phyloP scores from a whole-genome alignment of 2,888 invertebrate genomes.

The Drosophila dives region DNA sequence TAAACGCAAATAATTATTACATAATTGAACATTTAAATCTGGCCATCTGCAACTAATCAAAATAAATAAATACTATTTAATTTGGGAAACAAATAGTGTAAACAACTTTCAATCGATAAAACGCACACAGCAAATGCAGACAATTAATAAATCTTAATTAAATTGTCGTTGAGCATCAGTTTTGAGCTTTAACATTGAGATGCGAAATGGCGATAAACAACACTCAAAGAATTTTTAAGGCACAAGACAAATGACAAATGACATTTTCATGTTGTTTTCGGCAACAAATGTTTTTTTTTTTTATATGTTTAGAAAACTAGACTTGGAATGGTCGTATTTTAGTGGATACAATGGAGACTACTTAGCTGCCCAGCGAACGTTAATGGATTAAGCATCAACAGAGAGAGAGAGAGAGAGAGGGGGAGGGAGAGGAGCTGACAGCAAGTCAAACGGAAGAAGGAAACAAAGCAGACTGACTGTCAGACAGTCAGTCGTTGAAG shows the following conservation, averaged over 20 bases:
- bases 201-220: slow-evolving; percentile 25
- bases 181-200: slow-evolving; percentile 19
- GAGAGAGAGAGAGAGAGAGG: background rate
- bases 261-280: slow-evolving; percentile 44
- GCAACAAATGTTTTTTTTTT: slow-evolving; percentile 29
- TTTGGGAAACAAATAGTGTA: background rate
- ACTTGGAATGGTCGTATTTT: slow-evolving; percentile 51
- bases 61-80: background rate
- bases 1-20: background rate
- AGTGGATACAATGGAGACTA: slow-evolving; percentile 55
- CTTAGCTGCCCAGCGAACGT: slow-evolving; percentile 57
- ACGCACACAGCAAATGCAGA: background rate
- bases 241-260: slow-evolving; percentile 53
- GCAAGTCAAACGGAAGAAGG: slow-evolving; percentile 19
- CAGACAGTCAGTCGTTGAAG: slow-evolving; percentile 19
- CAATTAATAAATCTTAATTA: slow-evolving; percentile 4
- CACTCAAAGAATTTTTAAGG: slow-evolving; percentile 6
- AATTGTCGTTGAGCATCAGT: slow-evolving; percentile 6
- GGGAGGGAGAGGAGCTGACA: background rate
- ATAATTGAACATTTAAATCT: background rate
- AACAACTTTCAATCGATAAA: slow-evolving; percentile 1
- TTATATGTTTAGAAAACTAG: slow-evolving; percentile 14
- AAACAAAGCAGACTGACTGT: slow-evolving; percentile 31
- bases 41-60: background rate
- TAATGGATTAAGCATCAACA: slow-evolving; percentile 54